Conservation (phyloP, 2,797 vertebrate species). For the Manis pentadactyla region DNA sequence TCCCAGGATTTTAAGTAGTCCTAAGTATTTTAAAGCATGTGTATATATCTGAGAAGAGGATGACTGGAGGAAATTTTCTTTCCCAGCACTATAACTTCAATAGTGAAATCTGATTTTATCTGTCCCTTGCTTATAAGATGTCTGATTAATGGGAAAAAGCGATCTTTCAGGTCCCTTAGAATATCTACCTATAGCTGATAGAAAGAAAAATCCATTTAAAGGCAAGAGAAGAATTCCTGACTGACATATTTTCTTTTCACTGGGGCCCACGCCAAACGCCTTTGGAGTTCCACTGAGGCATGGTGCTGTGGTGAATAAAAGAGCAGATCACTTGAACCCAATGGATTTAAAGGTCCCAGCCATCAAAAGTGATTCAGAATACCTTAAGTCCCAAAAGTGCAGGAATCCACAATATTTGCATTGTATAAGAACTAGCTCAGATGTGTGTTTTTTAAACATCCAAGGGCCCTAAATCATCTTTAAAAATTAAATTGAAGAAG, state of each 20-base stretch:
- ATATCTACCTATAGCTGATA: neutral
- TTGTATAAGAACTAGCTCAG: neutral
- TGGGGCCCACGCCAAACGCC: neutral
- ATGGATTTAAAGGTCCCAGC: constrained; percentile 35
- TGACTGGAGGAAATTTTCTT: neutral
- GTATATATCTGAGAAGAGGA: neutral
- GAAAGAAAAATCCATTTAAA: neutral
- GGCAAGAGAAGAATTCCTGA: neutral
- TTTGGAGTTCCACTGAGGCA: neutral
- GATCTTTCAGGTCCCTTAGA: constrained; percentile 34
- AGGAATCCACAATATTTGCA: neutral
- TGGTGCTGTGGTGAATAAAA: neutral
- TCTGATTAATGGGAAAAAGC: neutral
- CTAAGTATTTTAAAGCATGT: neutral
- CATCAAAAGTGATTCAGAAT: constrained; percentile 45
- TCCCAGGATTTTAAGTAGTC: neutral
- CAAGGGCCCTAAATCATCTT: neutral
- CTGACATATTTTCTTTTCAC: constrained; percentile 2
- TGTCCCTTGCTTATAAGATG: neutral
- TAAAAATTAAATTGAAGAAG: neutral
- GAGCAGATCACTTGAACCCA: neutral
- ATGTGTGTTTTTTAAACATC: neutral
- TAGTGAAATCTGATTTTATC: neutral
- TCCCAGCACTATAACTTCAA: neutral
- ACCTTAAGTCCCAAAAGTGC: neutral